Conservation (phyloP, 1,140 invertebrate genomes). For the Nylanderia fulva region DNA sequence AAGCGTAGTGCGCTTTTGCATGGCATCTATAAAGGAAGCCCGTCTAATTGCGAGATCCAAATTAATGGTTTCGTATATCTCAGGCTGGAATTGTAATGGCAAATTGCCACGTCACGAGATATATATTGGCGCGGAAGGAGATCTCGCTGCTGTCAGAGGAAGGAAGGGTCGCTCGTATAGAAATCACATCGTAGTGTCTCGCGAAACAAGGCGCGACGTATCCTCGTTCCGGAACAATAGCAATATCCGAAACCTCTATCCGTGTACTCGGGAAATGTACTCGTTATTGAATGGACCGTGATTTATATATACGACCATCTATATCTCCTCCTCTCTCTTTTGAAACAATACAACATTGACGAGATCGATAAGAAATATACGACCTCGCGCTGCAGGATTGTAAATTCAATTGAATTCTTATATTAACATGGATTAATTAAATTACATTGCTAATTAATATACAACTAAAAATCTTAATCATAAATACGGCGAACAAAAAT, state of each 20-base stretch:
- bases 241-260: constrained; percentile 47
- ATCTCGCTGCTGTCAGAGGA: constrained; percentile 14
- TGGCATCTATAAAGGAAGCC: constrained; percentile 17
- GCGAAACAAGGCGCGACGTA: constrained; percentile 45
- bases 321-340: not conserved
- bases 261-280: not conserved
- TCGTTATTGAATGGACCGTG: constrained; percentile 22
- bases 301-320: constrained; percentile 27
- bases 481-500: not conserved
- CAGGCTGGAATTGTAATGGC: constrained; percentile 43
- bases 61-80: constrained; percentile 45
- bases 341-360: not conserved
- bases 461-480: not conserved
- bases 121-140: not conserved
- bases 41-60: constrained; percentile 34
- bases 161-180: constrained; percentile 13
- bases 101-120: constrained; percentile 46
- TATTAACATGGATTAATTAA: not conserved
- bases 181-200: constrained; percentile 42
- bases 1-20: constrained; percentile 33
- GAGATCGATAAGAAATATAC: constrained; percentile 13
- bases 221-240: constrained; percentile 34
- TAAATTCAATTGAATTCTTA: not conserved
- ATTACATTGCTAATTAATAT: not conserved
- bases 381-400: not conserved